Evolutionary conservation across 2,888 invertebrate genomes (phyloP), one percentile per base, ranked within the genome.

Genomic region (Cotesia congregata): DNA sequence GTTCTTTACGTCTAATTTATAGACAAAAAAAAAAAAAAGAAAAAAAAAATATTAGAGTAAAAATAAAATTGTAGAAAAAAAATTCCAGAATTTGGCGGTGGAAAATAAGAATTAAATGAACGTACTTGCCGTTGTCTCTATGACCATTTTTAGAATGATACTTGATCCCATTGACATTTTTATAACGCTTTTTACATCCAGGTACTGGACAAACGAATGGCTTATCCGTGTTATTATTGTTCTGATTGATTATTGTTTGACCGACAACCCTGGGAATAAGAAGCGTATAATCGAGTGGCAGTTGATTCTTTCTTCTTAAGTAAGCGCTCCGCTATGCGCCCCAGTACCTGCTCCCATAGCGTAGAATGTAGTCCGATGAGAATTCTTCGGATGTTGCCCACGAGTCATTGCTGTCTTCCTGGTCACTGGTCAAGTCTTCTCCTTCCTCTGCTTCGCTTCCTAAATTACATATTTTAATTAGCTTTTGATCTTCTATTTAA

Each of bases 71-170:
- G 17, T 39, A 30, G 30, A 30, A 30, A 30, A 30, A 30, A 30
- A 30, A 30, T 30, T 30, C 30, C 50, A 50, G 41, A 9, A 50
- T 7, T 4, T 50, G 50, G 50, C 12, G 50, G 50, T 50, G 50
- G 12, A 50, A 12, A 50, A 50, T 7, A 50, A 50, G 50, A 50
- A 76, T 75, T 78, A 72, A 72, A 78, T 81, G 74, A 77, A 92
- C 93, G 92, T 88, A 95, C 95, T 94, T 95, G 89, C 94, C 94
- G 85, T 95, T 95, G 88, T 95, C 95, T 90, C 95, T 95, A 89
- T 96, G 96, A 6, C 95, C 95, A 88, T 96, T 95, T 90, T 95
- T 95, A 65, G 95, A 95, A 90, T 96, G 96, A 89, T 96, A 96
- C 87, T 96, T 96, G 86, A 96, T 95, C 76, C 96, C 96, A 89